Evolutionary conservation across 2,888 invertebrate species (phyloP), one percentile per base, ranked within the genome.

Genomic region (Myathropa florea): DNA sequence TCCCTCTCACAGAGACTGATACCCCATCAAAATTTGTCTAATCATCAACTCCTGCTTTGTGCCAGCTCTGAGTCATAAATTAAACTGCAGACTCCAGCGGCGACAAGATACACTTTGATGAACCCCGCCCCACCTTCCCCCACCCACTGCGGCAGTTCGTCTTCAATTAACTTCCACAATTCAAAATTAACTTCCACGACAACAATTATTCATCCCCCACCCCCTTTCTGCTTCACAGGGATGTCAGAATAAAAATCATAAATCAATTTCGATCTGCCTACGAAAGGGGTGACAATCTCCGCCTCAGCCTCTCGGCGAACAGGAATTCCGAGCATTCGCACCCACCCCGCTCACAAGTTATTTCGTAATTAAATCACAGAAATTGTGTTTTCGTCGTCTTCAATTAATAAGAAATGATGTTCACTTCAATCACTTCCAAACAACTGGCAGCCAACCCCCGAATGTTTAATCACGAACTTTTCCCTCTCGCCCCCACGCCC

Each of bases 321-420:
- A 78, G 68, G 55, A 71, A 86, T 86, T 57, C 57, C 21, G 79
- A 83, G 60, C 61, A 86, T 79, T 83, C 78, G 23, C 65, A 46
- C 18, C 39, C 61, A 46, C 28, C 63, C 10, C 46, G 14, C n/a
- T 28, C 53, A 82, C 64, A 86, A 86, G 82, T 81, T 78, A 76
- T 84, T 88, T 86, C 82, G 79, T 88, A 89, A 89, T 88, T 89
- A 89, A 88, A 89, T 89, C 88, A 89, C 79, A 88, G 88, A 89
- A 89, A 88, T 88, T 88, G 88, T 88, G 88, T 88, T 89, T 86
- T 71, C 86, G 73, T 88, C 85, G 88, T 81, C 88, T 83, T 88
- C 89, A 89, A 89, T 89, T 89, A 89, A 89, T 89, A 89, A 89
- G 88, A 89, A 89, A 88, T 88, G 88, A 88, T 88, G 88, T 85